Evolutionary conservation across 2,797 vertebrate species (phyloP).

Genomic region (Neomorphus geoffroyi): DNA sequence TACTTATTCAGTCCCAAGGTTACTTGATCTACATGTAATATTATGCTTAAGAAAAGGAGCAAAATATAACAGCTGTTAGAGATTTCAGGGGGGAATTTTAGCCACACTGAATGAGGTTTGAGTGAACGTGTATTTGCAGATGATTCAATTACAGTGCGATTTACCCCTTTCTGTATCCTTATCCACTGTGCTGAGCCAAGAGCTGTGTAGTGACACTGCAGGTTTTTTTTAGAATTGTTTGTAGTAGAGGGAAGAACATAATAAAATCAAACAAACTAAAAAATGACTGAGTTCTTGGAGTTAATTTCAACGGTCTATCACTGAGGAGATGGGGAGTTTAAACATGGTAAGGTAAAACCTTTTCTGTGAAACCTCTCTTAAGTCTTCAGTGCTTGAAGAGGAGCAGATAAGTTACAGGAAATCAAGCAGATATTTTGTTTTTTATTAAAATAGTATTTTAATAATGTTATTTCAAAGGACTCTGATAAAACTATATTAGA

Average conservation of each 20-base stretch:
- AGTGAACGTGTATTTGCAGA: not conserved
- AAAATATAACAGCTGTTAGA: not conserved
- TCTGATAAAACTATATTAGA: not conserved
- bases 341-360: not conserved
- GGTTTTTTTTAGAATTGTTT: not conserved
- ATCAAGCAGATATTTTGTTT: not conserved
- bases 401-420: not conserved
- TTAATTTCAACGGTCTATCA: not conserved
- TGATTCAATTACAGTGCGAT: not conserved
- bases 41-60: not conserved
- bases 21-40: not conserved
- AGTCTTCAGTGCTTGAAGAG: not conserved
- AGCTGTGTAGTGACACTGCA: not conserved
- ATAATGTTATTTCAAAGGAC: not conserved
- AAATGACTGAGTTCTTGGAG: not conserved
- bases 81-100: not conserved
- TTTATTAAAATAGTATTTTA: not conserved
- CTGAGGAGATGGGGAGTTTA: not conserved
- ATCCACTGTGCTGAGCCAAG: not conserved
- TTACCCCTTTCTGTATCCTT: not conserved
- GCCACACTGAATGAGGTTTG: not conserved
- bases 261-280: not conserved
- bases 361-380: not conserved
- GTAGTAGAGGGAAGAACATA: not conserved
- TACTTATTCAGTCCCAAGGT: not conserved